Base-by-base conservation (phyloP, 2,888 invertebrate species). In the Noctua pronuba region DNA sequence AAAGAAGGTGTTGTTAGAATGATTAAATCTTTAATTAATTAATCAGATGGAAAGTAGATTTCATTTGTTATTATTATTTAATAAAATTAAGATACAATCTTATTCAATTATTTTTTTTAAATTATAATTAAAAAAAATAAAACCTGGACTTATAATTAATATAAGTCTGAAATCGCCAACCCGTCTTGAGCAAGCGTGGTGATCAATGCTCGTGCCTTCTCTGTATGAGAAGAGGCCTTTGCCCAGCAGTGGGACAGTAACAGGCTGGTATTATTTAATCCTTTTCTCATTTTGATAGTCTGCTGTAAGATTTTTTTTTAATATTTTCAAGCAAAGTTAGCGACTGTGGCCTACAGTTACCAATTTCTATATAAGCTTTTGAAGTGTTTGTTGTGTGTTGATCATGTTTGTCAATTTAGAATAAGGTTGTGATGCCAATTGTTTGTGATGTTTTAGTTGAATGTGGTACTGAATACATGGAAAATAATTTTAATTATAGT, bases 371-470 rank as follows among this genome's bases (percentile, higher is more conserved):
- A 28, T 21, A 55, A 18, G 28, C 8, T 49, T 49, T 69, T 49
- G 2, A 65, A n/a, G 64, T 65, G 21, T 58, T 41, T 46, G 31
- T 49, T 68, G 64, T 41, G 68, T 81, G 64, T 68, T 65, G 68
- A 75, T 67, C 60, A 78, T 73, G 79, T 75, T 72, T 77, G 55
- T 73, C 62, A 69, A 31, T 68, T 68, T 84, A 77, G 74, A 52
- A 31, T 87, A 74, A 73, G 76, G 58, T 83, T 80, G 77, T 75
- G n/a, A n/a, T n/a, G n/a, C n/a, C n/a, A n/a, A n/a, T n/a, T n/a
- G n/a, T n/a, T n/a, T n/a, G n/a, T n/a, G 75, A 83, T 79, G 64
- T 31, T 79, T 46, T 75, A 68, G 69, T 76, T 76, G 67, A 73
- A 76, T 86, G 41, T 68, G 60, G 13, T 69, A 60, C 52, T 70